phyloP scores from a whole-genome alignment of 2,888 invertebrate species.

The Eupithecia exiguata region DNA sequence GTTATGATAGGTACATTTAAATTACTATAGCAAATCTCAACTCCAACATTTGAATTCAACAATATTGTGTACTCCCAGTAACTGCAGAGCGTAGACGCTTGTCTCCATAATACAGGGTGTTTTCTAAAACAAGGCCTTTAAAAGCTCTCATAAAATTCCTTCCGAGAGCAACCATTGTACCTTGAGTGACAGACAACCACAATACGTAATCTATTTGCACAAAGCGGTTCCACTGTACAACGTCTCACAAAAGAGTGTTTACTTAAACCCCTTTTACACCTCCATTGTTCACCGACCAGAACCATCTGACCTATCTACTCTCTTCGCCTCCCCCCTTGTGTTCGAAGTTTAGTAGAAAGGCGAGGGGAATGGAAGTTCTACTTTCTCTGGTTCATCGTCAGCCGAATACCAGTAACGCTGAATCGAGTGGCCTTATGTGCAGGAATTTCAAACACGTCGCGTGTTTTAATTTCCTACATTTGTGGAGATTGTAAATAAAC shows the following conservation, averaged over 20 bases:
- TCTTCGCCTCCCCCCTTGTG: conserved; percentile 45
- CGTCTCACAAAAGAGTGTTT: conserved; percentile 80
- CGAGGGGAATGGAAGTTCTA: conserved; percentile 50
- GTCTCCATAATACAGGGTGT: background rate
- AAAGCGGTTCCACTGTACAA: conserved; percentile 72
- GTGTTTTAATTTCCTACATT: conserved; percentile 49
- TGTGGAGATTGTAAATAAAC: conserved; percentile 41
- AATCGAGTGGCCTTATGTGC: conserved; percentile 68
- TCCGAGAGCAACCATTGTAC: conserved; percentile 47
- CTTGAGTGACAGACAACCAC: conserved; percentile 59
- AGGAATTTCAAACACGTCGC: conserved; percentile 69
- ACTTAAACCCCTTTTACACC: conserved; percentile 82
- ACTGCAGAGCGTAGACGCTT: background rate
- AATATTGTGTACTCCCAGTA: background rate
- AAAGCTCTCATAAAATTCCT: conserved; percentile 43
- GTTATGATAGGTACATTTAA: too few relatives aligned
- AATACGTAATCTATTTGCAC: conserved; percentile 80
- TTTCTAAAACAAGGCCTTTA: conserved; percentile 32
- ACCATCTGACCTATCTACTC: conserved; percentile 51
- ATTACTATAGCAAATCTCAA: background rate
- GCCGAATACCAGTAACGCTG: conserved; percentile 70
- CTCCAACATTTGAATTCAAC: background rate
- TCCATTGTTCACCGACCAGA: conserved; percentile 71
- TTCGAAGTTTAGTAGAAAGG: background rate
- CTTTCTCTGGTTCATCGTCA: conserved; percentile 50